A percentile compares a stretch with the other conserved stretches of the same genome.
Conservation (phyloP, 92 coral and sea anemone genomes). For the Actinernus sp. region DNA sequence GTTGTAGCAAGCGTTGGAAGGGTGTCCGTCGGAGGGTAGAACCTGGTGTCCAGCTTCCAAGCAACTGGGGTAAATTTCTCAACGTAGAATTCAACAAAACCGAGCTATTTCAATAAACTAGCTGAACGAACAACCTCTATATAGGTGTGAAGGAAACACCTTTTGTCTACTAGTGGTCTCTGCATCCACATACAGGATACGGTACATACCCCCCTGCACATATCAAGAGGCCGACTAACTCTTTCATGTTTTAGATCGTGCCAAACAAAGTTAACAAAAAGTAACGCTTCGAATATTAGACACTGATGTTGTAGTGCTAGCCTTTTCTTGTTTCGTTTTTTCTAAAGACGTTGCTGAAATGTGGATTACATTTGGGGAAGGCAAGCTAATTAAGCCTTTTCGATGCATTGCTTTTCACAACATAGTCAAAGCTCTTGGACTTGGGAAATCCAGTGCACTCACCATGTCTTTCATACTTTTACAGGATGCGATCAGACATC, state of each 20-base stretch:
- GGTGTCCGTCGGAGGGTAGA: conserved; percentile 12
- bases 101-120: conserved; percentile 11
- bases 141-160: neutral
- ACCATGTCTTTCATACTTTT: conserved; percentile 31
- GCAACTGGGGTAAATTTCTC: conserved; percentile 13
- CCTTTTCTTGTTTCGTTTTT: conserved; percentile 7
- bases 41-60: conserved; percentile 7
- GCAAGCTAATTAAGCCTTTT: conserved; percentile 17
- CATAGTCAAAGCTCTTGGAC: conserved; percentile 24
- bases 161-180: conserved; percentile 10
- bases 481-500: conserved; percentile 37
- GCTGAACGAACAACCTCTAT: conserved; percentile 11
- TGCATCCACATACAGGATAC: conserved; percentile 7
- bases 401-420: conserved; percentile 22
- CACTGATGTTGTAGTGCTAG: conserved; percentile 31
- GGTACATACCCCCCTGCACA: conserved; percentile 5
- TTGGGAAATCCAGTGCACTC: conserved; percentile 5
- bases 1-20: conserved; percentile 14
- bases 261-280: conserved; percentile 3
- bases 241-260: conserved; percentile 15
- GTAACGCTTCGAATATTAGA: conserved; percentile 19
- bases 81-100: conserved; percentile 13
- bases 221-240: conserved; percentile 3
- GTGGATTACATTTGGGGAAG: conserved; percentile 28
- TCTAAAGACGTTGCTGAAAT: neutral